Percentiles rank a stretch among this genome's conserved stretches.
Evolutionary conservation across 2,113 vertebrate genomes (phyloP).

Genomic region (Psophia crepitans): DNA sequence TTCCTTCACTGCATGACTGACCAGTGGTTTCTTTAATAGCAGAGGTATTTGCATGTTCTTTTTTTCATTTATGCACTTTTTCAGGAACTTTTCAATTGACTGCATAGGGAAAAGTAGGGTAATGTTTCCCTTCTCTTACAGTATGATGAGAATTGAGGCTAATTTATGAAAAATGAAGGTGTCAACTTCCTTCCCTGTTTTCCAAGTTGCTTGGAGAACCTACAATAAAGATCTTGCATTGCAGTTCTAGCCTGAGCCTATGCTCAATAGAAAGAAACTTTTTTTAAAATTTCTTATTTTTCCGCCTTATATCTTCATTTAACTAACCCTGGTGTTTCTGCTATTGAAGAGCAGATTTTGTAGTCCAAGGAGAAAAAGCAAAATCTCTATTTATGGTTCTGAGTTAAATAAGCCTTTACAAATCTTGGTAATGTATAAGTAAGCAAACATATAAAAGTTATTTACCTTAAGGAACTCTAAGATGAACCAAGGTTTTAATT

Average conservation of each 20-base stretch:
- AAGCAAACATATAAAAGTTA: background rate
- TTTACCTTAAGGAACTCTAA: background rate
- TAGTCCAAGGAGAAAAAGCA: background rate
- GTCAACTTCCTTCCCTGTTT: background rate
- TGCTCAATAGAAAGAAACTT: background rate
- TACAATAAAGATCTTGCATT: background rate
- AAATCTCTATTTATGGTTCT: background rate
- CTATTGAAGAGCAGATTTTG: background rate
- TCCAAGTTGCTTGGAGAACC: background rate
- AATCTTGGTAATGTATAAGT: background rate
- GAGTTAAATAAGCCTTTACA: background rate
- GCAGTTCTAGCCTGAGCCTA: background rate
- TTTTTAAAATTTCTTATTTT: background rate
- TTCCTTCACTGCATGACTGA: background rate
- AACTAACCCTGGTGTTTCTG: background rate
- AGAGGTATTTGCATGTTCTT: background rate
- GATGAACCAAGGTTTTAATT: background rate
- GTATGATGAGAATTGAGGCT: background rate
- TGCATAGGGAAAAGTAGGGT: background rate
- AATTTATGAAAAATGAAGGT: background rate
- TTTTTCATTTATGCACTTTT: background rate
- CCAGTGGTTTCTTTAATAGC: background rate
- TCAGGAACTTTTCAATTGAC: background rate
- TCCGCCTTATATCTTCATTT: background rate
- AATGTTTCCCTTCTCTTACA: background rate